Evolutionary conservation across 2,113 vertebrate genomes (phyloP).

Genomic region (Crocuta crocuta): DNA sequence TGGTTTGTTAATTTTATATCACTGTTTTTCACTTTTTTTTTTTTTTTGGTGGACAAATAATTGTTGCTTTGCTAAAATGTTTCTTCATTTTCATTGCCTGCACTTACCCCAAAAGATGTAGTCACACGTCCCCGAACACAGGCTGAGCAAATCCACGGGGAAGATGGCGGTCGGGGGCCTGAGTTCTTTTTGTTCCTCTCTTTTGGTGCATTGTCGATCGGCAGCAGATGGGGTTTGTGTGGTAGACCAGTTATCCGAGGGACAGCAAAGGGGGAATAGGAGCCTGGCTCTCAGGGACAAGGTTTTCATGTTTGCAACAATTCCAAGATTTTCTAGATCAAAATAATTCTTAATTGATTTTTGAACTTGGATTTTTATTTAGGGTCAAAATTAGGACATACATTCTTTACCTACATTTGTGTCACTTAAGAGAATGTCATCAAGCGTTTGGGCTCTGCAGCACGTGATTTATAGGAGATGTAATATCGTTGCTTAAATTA

Average conservation of each 20-base stretch:
- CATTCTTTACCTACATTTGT: constrained; percentile 47
- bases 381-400: constrained; percentile 48
- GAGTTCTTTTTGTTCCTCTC: background rate
- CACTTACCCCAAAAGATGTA: background rate
- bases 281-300: background rate
- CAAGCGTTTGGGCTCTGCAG: constrained; percentile 40
- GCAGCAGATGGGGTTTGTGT: background rate
- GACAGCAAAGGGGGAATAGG: background rate
- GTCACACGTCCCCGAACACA: background rate
- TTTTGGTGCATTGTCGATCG: background rate
- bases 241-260: background rate
- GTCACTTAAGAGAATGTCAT: constrained; percentile 55
- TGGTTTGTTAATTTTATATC: constrained; percentile 70
- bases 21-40: constrained; percentile 58
- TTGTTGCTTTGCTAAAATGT: constrained; percentile 70
- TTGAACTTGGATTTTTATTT: constrained; percentile 61
- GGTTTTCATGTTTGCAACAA: background rate
- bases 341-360: constrained; percentile 53
- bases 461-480: constrained; percentile 44
- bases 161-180: background rate
- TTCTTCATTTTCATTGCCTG: constrained; percentile 29
- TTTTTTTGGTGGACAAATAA: constrained; percentile 54
- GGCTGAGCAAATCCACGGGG: background rate
- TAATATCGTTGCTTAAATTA: constrained; percentile 63
- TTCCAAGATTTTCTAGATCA: constrained; percentile 45